Evolutionary conservation across 2,113 vertebrate genomes (phyloP), one percentile per base, ranked within the genome.

Genomic region (Xenopus borealis): DNA sequence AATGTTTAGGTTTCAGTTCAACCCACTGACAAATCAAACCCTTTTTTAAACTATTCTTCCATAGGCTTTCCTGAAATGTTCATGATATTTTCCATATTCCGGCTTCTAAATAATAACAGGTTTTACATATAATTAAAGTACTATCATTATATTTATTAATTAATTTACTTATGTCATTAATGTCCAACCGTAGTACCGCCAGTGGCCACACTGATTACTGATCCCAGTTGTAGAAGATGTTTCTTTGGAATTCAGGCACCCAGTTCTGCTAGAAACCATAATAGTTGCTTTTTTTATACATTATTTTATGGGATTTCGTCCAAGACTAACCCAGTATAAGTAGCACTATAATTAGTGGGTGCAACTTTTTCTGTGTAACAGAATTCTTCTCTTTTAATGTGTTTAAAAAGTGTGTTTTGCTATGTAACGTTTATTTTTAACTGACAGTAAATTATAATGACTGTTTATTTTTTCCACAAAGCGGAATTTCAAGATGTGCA

Each of bases 261-360:
- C 86, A 89, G 90, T 90, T 89, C 45, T 90, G 83, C 85, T 89
- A 87, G 89, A 91, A 88, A 84, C 86, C 86, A 89, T 89, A 87
- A 88, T 87, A 82, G 82, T 82, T 87, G 84, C 84, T 83, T 89
- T 82, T 87, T 86, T 80, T 87, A 83, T 79, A 82, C 86, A 89
- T 89, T 90, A 83, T 79, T 66, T 62, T 79, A 78, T 73, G 81
- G 88, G 84, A 80, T 80, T 85, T 81, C 79, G 83, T 89, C 88
- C 88, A 89, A 89, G 83, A 87, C 83, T 87, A 88, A 87, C 84
- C 89, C 88, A 86, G 86, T 86, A 83, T 80, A 87, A 90, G 88
- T 86, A 87, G 81, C 78, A 83, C 79, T 81, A 84, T 82, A 82
- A 83, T 81, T 72, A 64, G 79, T 55, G 78, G 82, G 78, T 23